Evolutionary conservation across 1,140 invertebrate genomes (phyloP), one percentile per base, ranked within the genome.

Genomic region (Pemphigus obesinymphae): DNA sequence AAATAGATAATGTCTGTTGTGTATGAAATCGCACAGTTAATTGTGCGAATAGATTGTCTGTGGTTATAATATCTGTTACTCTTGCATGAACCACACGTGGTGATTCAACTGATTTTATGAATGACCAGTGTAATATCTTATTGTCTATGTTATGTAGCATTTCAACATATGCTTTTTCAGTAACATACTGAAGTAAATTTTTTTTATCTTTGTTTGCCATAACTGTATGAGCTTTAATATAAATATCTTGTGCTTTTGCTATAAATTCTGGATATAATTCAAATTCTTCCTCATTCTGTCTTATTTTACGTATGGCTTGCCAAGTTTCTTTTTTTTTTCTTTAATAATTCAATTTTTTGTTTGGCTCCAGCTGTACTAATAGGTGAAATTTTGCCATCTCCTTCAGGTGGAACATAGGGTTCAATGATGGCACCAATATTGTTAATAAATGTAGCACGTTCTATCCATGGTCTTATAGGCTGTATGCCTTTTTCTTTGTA

Each of bases 21-120:
- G 93, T 94, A 86, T 98, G 95, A 86, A 99, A 95, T 63, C 96
- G 89, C n/a, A 97, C 92, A n/a, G 95, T 98, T 43, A 99, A 87
- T 90, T 99, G 98, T 5, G 91, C 96, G 89, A 93, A 99, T 55
- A 94, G 86, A 87, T 98, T 97, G 23, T 93, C 92, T 85, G 97
- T 94, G 6, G 89, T 89, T 23, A 96, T 86, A 37, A 97, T 83
- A 87, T 93, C 90, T 3, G 92, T 92, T 70, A 90, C 91, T 82
- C 96, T 88, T 0, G 93, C 92, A 86, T 98, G 96, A 3, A 97
- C 95, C 0, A 97, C 89, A 84, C 91, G 89, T 0, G 97, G 93
- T 2, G 94, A 92, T 87, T 99, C 96, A 68, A 99, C 85, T 0
- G 94, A 94, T 85, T 96, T 90, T 4, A 99, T 85, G 85, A 96